Evolutionary conservation across 2,888 invertebrate species (phyloP).

Genomic region (Spicauda simplicius): DNA sequence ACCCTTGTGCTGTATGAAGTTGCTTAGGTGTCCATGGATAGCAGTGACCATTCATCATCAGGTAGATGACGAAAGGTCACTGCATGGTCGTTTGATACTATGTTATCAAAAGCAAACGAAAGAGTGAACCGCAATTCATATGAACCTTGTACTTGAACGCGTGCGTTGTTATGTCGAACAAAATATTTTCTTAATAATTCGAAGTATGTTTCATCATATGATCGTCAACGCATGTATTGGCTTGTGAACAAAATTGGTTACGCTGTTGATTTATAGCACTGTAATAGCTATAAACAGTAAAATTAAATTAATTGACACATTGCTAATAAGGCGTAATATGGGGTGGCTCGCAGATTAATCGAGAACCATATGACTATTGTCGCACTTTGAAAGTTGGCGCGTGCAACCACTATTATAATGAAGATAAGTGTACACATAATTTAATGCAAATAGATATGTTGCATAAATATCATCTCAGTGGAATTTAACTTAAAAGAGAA

Average conservation of each 20-base stretch:
- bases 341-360: constrained; percentile 35
- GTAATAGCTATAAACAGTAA: constrained; percentile 22
- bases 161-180: neutral
- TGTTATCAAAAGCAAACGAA: no score
- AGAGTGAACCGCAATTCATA: neutral
- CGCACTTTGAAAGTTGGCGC: constrained; percentile 38
- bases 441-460: neutral
- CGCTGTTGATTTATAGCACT: constrained; percentile 23
- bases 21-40: no score
- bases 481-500: no score
- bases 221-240: constrained; percentile 22
- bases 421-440: neutral
- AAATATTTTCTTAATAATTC: neutral
- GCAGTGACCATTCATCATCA: no score
- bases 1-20: no score
- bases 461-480: neutral
- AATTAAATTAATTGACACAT: constrained; percentile 23
- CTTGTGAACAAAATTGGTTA: constrained; percentile 17
- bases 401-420: constrained; percentile 16
- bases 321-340: constrained; percentile 24
- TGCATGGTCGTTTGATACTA: no score
- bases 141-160: no score
- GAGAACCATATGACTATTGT: constrained; percentile 29
- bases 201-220: constrained; percentile 10
- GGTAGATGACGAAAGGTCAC: no score